Conservation (phyloP, 2,113 vertebrate genomes). For the Chroicocephalus ridibundus region DNA sequence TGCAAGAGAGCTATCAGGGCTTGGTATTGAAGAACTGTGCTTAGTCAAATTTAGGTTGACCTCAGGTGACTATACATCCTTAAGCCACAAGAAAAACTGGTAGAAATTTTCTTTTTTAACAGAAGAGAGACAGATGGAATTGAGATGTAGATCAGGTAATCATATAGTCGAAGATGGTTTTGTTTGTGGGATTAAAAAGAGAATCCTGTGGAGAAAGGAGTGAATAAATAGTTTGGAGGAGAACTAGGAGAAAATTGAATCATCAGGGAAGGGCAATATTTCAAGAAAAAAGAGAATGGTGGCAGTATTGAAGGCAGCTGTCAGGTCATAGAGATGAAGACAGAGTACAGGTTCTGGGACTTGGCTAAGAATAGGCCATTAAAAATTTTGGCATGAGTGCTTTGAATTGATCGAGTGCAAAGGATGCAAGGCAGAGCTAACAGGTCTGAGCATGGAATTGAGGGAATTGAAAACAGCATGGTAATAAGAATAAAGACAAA, state of each 20-base stretch:
- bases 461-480: neutral
- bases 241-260: constrained; percentile 4
- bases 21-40: neutral
- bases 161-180: neutral
- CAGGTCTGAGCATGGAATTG: neutral
- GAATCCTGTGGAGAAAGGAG: neutral
- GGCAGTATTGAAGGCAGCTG: constrained; percentile 35
- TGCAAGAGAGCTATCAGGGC: neutral
- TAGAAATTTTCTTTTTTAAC: neutral
- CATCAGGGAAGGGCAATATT: constrained; percentile 18
- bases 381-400: constrained; percentile 46
- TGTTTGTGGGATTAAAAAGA: neutral
- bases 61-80: neutral
- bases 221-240: neutral
- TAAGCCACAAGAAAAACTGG: neutral
- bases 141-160: neutral
- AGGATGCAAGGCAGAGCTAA: neutral
- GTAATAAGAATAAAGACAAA: constrained; percentile 45
- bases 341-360: neutral
- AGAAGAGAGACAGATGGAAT: neutral
- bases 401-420: constrained; percentile 5
- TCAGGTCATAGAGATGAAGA: constrained; percentile 31
- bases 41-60: neutral
- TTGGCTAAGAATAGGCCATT: constrained; percentile 34
- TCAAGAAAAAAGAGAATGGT: constrained; percentile 14